Percentiles rank a stretch among this genome's conserved stretches.
Conservation (phyloP, 2,797 vertebrate species). For the Melanotaenia boesemani region DNA sequence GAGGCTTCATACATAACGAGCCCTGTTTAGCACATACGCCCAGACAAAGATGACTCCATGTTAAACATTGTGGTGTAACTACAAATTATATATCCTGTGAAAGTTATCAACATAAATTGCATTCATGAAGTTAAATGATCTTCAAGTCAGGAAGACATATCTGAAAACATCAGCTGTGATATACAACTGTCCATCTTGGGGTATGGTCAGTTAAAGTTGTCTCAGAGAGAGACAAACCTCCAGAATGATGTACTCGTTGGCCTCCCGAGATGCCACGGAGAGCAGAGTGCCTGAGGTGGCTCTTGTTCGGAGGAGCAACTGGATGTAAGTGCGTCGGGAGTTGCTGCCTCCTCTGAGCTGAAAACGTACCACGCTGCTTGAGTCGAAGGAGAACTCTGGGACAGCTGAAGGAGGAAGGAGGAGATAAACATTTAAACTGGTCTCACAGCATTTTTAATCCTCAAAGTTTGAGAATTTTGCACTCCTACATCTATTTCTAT, state of each 20-base stretch:
- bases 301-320: slow-evolving; percentile 88
- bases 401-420: slow-evolving; percentile 72
- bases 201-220: neutral
- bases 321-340: slow-evolving; percentile 78
- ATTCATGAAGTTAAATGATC: too few relatives aligned
- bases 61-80: neutral
- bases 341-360: slow-evolving; percentile 81
- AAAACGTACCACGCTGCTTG: slow-evolving; percentile 82
- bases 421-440: neutral
- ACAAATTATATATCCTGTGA: too few relatives aligned
- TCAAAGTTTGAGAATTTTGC: neutral
- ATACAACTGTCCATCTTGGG: neutral
- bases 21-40: neutral
- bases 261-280: slow-evolving; percentile 81
- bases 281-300: slow-evolving; percentile 82
- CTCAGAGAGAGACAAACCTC: slow-evolving; percentile 78
- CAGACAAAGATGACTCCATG: neutral
- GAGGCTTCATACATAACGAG: neutral
- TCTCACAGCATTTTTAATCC: neutral
- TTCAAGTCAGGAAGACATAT: too few relatives aligned
- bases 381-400: slow-evolving; percentile 89
- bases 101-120: too few relatives aligned
- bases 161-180: neutral
- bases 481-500: neutral
- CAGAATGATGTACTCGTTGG: slow-evolving; percentile 79